phyloP scores from a whole-genome alignment of 2,888 invertebrate genomes.

The Augochlorella aurata region DNA sequence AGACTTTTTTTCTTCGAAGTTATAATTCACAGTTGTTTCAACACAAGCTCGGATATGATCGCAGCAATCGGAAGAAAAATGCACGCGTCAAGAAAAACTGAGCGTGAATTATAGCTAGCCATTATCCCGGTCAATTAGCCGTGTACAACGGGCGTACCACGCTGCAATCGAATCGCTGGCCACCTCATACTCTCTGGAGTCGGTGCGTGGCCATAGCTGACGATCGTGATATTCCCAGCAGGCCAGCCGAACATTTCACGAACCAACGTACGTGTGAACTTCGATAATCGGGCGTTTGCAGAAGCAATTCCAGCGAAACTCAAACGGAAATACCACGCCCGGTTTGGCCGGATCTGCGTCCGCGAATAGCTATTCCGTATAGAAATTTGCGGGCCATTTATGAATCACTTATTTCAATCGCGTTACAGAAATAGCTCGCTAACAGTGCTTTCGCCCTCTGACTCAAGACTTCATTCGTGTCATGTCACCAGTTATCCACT shows the following conservation, averaged over 20 bases:
- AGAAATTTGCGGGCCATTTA: not conserved
- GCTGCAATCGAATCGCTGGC: slow-evolving; percentile 31
- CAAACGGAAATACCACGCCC: slow-evolving; percentile 15
- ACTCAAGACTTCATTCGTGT: not conserved
- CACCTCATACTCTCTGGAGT: slow-evolving; percentile 37
- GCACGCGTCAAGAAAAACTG: slow-evolving; percentile 2
- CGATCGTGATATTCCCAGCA: slow-evolving; percentile 44
- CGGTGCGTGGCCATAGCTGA: slow-evolving; percentile 29
- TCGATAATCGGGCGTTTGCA: slow-evolving; percentile 33
- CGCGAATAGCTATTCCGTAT: slow-evolving; percentile 12
- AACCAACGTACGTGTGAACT: slow-evolving; percentile 30
- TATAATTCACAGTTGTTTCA: not conserved
- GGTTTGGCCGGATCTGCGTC: not conserved
- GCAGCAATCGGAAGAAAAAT: not conserved
- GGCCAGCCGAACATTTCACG: slow-evolving; percentile 7
- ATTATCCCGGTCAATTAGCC: slow-evolving; percentile 14
- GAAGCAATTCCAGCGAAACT: slow-evolving; percentile 21
- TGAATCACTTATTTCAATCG: slow-evolving; percentile 2
- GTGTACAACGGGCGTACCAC: not conserved
- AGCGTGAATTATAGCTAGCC: slow-evolving; percentile 15
- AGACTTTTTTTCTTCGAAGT: not conserved
- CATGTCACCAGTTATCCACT: too few species aligned
- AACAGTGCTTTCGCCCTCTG: not conserved
- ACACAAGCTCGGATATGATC: not conserved
- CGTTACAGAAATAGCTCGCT: not conserved